phyloP scores from a whole-genome alignment of 2,113 vertebrate species.

The Corydoras sp. region DNA sequence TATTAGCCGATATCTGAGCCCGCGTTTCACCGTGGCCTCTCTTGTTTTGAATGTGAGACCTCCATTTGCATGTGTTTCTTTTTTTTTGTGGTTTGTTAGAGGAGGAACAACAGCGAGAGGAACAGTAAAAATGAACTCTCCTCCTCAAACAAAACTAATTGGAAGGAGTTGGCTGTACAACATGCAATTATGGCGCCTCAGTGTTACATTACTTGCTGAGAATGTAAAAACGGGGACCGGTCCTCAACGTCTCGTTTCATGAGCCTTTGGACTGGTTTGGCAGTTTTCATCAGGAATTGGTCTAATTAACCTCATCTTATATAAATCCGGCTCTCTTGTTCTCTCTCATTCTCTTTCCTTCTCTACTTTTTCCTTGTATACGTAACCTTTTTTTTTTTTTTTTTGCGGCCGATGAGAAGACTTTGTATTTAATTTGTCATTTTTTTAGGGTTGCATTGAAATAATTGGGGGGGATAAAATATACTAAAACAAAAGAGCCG shows the following conservation, averaged over 20 bases:
- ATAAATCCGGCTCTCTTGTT: not conserved
- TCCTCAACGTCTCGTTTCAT: conserved; percentile 30
- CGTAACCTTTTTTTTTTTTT: too few species aligned
- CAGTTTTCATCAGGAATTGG: conserved; percentile 36
- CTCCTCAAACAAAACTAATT: conserved; percentile 47
- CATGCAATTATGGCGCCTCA: conserved; percentile 47
- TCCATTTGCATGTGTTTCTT: conserved; percentile 33
- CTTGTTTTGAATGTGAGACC: conserved; percentile 32
- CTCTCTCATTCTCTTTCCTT: too few species aligned
- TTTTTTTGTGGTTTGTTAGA: conserved; percentile 45
- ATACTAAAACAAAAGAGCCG: not conserved
- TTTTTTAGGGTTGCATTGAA: conserved; percentile 32
- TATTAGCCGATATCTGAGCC: conserved; percentile 26
- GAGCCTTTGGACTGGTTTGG: conserved; percentile 36
- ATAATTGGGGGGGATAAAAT: conserved; percentile 28
- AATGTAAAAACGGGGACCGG: conserved; percentile 28
- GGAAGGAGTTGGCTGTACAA: conserved; percentile 39
- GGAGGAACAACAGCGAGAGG: conserved; percentile 35
- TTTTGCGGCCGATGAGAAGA: too few species aligned
- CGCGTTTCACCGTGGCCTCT: conserved; percentile 20
- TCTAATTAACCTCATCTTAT: conserved; percentile 46
- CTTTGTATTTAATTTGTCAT: conserved; percentile 25
- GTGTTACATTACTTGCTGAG: conserved; percentile 34
- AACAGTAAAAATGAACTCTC: conserved; percentile 34
- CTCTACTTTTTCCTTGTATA: too few species aligned